phyloP scores from a whole-genome alignment of 2,797 vertebrate species.

The Phoxinus dragarum region DNA sequence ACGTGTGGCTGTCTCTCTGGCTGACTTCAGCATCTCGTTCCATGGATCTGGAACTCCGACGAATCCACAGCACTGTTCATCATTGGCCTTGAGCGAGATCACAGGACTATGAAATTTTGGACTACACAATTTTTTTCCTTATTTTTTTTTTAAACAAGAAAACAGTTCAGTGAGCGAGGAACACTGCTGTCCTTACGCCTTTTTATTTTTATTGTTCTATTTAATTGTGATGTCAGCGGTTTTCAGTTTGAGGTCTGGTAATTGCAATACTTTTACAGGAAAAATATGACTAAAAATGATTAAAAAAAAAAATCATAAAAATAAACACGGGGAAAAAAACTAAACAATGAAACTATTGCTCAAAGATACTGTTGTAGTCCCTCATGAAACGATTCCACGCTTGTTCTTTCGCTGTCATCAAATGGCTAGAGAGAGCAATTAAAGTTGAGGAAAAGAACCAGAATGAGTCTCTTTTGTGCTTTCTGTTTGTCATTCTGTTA shows the following conservation, averaged over 20 bases:
- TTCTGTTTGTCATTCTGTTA: slow-evolving; percentile 18
- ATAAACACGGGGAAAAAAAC: slow-evolving; percentile 23
- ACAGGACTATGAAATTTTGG: slow-evolving; percentile 58
- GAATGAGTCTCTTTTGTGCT: slow-evolving; percentile 28
- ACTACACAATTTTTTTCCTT: slow-evolving; percentile 40
- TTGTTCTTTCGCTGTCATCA: slow-evolving; percentile 59
- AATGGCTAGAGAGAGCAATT: slow-evolving; percentile 59
- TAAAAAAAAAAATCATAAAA: slow-evolving; percentile 23
- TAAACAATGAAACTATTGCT: slow-evolving; percentile 67
- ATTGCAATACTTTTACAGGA: slow-evolving; percentile 81
- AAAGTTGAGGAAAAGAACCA: slow-evolving; percentile 56
- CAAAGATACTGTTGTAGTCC: slow-evolving; percentile 81
- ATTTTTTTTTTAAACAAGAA: background rate
- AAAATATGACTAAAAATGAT: slow-evolving; percentile 57
- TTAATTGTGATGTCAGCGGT: slow-evolving; percentile 79
- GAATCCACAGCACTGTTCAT: slow-evolving; percentile 68
- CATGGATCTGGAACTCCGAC: slow-evolving; percentile 30
- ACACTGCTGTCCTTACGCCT: slow-evolving; percentile 69
- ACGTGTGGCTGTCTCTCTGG: background rate
- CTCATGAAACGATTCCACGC: slow-evolving; percentile 60
- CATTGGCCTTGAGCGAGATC: slow-evolving; percentile 67
- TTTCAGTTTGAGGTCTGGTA: slow-evolving; percentile 81
- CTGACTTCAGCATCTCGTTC: slow-evolving; percentile 32
- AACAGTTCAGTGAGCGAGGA: slow-evolving; percentile 37
- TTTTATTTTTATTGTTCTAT: slow-evolving; percentile 59